Conservation (phyloP, 1,140 invertebrate species). For the Microvelia longipes region DNA sequence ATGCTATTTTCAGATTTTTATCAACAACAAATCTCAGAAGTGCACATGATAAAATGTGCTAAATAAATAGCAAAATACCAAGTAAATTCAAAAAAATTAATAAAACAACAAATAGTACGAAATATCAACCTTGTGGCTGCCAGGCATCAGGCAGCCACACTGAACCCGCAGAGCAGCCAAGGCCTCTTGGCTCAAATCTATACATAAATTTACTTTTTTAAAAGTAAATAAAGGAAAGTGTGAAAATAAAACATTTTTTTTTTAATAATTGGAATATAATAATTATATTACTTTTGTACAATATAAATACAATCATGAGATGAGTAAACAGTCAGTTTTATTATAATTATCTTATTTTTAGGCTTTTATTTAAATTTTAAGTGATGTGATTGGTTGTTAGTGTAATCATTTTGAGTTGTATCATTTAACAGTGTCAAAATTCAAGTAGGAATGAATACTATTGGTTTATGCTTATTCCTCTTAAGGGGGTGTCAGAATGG, state of each 20-base stretch:
- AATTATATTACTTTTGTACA: neutral
- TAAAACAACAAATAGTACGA: no score
- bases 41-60: no score
- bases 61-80: no score
- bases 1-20: no score
- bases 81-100: no score
- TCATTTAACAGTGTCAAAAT: neutral
- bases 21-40: no score
- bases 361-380: neutral
- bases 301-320: neutral
- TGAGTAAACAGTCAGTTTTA: neutral
- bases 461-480: neutral
- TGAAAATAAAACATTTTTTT: neutral
- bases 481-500: neutral
- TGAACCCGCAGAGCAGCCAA: no score
- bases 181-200: no score
- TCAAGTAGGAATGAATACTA: neutral
- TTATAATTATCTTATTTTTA: neutral
- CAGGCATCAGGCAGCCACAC: no score
- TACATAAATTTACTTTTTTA: no score
- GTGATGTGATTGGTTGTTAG: neutral
- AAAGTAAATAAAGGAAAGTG: no score
- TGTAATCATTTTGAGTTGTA: neutral
- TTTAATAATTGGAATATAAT: neutral
- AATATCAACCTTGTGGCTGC: no score